A percentile compares a stretch with the other conserved stretches of the same genome.
Conservation (phyloP, 2,113 vertebrate genomes). For the Sialia sialis region DNA sequence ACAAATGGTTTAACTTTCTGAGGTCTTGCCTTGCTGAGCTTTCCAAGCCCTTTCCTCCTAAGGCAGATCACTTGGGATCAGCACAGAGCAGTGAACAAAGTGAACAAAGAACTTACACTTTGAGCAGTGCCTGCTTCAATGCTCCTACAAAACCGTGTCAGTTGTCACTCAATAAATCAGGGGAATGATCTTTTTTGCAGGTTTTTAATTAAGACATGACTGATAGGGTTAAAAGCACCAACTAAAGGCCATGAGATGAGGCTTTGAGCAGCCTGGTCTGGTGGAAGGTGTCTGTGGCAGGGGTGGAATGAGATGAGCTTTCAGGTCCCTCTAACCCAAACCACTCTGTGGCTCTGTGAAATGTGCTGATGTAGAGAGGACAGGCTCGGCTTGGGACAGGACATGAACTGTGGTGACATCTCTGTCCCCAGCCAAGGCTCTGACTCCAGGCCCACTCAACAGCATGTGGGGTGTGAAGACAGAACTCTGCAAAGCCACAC, state of each 20-base stretch:
- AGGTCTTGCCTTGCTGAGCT: background rate
- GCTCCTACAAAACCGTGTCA: background rate
- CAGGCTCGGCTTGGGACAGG: background rate
- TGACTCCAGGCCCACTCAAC: background rate
- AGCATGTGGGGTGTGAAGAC: fast-evolving
- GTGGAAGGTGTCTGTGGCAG: background rate
- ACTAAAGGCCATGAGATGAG: background rate
- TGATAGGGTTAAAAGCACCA: background rate
- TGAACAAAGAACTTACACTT: background rate
- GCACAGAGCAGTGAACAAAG: background rate
- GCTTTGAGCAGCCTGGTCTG: background rate
- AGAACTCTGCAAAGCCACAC: background rate
- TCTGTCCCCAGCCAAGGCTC: background rate
- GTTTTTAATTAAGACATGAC: background rate
- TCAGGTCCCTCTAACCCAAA: background rate
- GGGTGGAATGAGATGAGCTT: background rate
- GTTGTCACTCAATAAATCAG: background rate
- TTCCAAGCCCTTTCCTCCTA: background rate
- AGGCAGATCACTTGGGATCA: background rate
- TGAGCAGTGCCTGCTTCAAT: background rate
- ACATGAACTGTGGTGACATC: background rate
- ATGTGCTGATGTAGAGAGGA: background rate
- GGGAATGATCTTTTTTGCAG: background rate
- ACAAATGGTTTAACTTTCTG: background rate
- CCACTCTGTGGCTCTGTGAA: background rate